A percentile compares a stretch with the other conserved stretches of the same genome.
Conservation (phyloP, 2,888 invertebrate species). For the Drosophila melanocephala region DNA sequence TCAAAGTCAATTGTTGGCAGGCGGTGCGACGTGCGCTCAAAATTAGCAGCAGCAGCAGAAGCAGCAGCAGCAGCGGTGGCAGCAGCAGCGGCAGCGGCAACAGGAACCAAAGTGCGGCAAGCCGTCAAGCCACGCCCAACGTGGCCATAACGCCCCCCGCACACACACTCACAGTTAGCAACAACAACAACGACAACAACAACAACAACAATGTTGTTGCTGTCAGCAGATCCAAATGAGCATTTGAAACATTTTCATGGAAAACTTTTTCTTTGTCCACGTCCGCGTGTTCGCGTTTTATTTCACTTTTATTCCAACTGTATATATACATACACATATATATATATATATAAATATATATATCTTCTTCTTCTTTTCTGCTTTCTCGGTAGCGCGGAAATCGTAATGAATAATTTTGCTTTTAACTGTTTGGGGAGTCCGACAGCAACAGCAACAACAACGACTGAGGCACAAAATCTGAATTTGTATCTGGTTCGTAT, state of each 20-base stretch:
- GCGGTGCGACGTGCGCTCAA: constrained; percentile 53
- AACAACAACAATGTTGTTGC: constrained; percentile 18
- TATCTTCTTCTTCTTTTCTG: constrained; percentile 16
- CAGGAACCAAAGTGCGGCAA: constrained; percentile 37
- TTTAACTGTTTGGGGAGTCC: constrained; percentile 63
- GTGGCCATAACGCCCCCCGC: constrained; percentile 19
- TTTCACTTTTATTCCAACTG: constrained; percentile 23
- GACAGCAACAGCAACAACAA: constrained; percentile 4
- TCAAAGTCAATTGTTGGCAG: constrained; percentile 74
- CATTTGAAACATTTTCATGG: constrained; percentile 77
- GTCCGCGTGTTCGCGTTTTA: constrained; percentile 48
- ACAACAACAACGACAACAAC: constrained; percentile 18
- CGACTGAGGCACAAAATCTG: constrained; percentile 33
- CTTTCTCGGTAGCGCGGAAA: constrained; percentile 67
- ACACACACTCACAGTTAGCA: constrained; percentile 27
- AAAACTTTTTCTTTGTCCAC: constrained; percentile 66
- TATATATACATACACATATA: background rate
- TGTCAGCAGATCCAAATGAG: constrained; percentile 62
- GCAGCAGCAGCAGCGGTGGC: constrained; percentile 13
- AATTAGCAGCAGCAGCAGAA: constrained; percentile 24
- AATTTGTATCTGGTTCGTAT: constrained; percentile 64
- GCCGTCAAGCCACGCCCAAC: constrained; percentile 49
- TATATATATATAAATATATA: background rate
- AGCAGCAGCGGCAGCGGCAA: background rate
- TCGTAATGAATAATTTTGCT: constrained; percentile 79